phyloP scores from a whole-genome alignment of 2,113 vertebrate species.

The mouse (Mus musculus) region DNA sequence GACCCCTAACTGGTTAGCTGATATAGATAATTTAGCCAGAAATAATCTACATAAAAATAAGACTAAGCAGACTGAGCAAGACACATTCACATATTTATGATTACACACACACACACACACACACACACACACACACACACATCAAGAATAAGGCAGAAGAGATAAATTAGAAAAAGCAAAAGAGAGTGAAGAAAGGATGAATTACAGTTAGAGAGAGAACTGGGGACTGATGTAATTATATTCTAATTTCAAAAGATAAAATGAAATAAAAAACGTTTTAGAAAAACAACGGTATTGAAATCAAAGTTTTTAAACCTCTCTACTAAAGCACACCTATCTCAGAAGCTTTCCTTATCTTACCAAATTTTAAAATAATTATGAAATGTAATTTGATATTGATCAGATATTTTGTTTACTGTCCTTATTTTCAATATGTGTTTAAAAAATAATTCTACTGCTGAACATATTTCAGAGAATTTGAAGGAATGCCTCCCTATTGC shows the following conservation, averaged over 20 bases:
- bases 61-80: background rate
- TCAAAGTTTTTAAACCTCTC: slow-evolving; percentile 6
- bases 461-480: background rate
- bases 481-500: background rate
- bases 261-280: background rate
- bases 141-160: background rate
- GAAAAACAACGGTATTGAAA: background rate
- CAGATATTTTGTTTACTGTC: background rate
- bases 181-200: no score
- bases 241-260: background rate
- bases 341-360: background rate
- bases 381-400: slow-evolving; percentile 49
- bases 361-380: slow-evolving; percentile 63
- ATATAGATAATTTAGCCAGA: background rate
- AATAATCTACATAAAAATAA: background rate
- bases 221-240: background rate
- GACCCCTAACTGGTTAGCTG: background rate
- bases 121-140: background rate
- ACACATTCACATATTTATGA: background rate
- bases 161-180: background rate
- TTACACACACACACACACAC: background rate
- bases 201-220: background rate
- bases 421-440: slow-evolving; percentile 26
- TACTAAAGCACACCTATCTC: slow-evolving; percentile 27
- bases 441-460: background rate